Percentiles rank a stretch among this genome's conserved stretches.
Evolutionary conservation across 2,113 vertebrate genomes (phyloP).

Genomic region (Sialia sialis): DNA sequence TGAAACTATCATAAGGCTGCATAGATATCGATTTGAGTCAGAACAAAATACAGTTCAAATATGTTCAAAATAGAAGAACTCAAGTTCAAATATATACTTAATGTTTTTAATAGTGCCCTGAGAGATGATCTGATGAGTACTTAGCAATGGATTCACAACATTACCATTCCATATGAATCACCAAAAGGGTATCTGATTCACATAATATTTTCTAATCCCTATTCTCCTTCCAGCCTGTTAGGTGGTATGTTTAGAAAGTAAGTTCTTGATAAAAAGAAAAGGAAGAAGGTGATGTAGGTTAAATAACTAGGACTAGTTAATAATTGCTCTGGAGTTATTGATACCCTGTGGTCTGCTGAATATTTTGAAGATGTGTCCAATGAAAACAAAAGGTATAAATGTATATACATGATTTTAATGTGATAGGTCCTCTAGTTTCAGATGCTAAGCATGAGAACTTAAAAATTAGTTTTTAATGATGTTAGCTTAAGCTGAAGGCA

Average conservation of each 20-base stretch:
- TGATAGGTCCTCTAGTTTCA: background rate
- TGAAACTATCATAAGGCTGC: background rate
- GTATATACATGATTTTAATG: background rate
- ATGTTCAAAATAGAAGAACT: background rate
- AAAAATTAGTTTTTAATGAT: background rate
- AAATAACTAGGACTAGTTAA: background rate
- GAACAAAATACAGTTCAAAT: background rate
- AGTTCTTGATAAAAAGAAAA: background rate
- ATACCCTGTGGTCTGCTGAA: background rate
- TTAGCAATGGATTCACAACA: background rate
- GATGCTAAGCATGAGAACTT: background rate
- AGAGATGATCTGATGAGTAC: background rate
- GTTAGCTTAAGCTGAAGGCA: background rate
- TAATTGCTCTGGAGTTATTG: background rate
- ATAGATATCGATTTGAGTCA: background rate
- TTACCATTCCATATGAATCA: background rate
- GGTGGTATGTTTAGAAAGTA: background rate
- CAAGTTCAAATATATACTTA: constrained; percentile 7
- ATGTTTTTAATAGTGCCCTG: background rate
- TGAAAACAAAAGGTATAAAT: background rate
- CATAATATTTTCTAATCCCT: background rate
- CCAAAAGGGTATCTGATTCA: background rate
- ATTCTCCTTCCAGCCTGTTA: background rate
- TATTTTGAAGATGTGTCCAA: background rate
- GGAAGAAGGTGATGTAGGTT: background rate